Evolutionary conservation across 2,888 invertebrate genomes (phyloP), one percentile per base, ranked within the genome.

Genomic region (Formica aserva): DNA sequence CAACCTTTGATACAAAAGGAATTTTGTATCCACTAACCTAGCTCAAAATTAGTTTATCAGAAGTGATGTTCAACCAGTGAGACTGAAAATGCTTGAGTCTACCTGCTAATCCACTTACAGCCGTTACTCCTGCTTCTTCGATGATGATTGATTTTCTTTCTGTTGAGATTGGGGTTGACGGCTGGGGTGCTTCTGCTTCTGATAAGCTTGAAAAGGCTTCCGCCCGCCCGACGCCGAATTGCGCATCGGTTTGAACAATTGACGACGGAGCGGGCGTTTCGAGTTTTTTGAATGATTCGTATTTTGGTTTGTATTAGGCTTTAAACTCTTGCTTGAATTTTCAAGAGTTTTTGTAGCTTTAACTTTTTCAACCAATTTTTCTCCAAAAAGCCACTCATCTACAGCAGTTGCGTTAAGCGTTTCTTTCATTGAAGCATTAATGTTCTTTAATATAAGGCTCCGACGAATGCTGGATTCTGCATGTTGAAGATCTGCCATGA

Each of bases 401-500:
- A 13, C 13, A 13, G 13, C 41, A 13, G 13, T 41, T 11, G 11
- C 41, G 11, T 11, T 41, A 41, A 41, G 41, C 0, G 77, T 80
- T 18, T 87, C 86, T 78, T 71, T 81, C 41, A 85, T 75, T 0
- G 77, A 55, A 3, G 78, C 65, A 4, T 85, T 84, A 6, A 89
- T 82, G 45, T 88, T 89, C 62, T 75, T 78, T n/a, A 88, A 60
- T 72, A 88, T 76, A 13, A 85, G 65, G 57, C 74, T 85, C 4
- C 72, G 83, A n/a, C 87, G 72, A 41, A 85, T 88, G 5, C 41
- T 66, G 11, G 88, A 86, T 52, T 86, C 86, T 26, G 86, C 87
- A 57, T 82, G 83, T 29, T 88, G 86, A 18, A 88, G 60, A 55
- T 85, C 86, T 8, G 84, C 76, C 1, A 87, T 55, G 2, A 88